Conservation (phyloP, 2,888 invertebrate species). For the Hybos culiciformis region DNA sequence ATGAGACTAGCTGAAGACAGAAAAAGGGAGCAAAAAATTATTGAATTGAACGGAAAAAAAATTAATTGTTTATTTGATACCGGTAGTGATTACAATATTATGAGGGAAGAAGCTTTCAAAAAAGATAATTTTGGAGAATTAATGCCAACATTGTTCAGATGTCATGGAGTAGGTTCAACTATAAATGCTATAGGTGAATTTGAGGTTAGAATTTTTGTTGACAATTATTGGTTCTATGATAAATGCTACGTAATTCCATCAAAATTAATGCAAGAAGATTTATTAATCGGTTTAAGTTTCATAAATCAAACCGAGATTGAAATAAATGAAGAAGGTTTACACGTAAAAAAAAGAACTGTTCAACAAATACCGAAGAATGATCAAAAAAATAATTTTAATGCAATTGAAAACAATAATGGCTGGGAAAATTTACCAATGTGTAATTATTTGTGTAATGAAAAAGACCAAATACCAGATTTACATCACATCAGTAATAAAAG, state of each 20-base stretch:
- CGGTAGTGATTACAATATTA: conserved; percentile 10
- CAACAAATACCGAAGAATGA: not conserved
- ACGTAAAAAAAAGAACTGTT: no score
- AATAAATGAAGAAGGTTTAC: no score
- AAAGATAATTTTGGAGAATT: not conserved
- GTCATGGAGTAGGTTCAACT: conserved; percentile 1
- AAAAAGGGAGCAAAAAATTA: not conserved
- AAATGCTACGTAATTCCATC: conserved; percentile 1
- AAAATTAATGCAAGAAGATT: not conserved
- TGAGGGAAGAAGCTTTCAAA: no score
- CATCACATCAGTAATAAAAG: no score
- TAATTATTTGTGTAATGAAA: no score
- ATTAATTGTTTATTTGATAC: conserved; percentile 10
- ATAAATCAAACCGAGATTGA: not conserved
- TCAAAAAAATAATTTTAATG: not conserved
- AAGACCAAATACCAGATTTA: no score
- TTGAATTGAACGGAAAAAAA: not conserved
- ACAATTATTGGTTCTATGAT: not conserved
- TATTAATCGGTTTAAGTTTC: conserved; percentile 5
- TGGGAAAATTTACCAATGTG: no score
- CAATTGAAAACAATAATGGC: no score
- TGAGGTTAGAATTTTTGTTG: not conserved
- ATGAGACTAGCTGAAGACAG: no score
- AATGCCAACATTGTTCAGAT: not conserved
- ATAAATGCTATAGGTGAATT: not conserved